Evolutionary conservation across 2,888 invertebrate species (phyloP).

Genomic region (Ypsolopha sequella): DNA sequence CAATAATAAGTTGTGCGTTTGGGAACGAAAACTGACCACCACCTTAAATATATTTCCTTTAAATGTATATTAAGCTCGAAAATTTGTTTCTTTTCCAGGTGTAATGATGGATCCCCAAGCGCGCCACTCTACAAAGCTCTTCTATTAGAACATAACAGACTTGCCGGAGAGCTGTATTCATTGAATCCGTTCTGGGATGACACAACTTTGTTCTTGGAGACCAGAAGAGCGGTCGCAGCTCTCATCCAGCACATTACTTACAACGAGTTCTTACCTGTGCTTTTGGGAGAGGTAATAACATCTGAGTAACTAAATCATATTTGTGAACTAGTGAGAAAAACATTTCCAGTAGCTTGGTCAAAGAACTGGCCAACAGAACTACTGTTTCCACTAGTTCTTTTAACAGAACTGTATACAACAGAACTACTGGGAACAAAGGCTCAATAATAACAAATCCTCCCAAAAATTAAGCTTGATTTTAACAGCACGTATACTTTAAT

Average conservation of each 20-base stretch:
- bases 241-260: conserved; percentile 88
- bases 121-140: conserved; percentile 81
- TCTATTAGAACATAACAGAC: conserved; percentile 83
- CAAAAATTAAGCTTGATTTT: too few relatives aligned
- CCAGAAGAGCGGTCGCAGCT: conserved; percentile 80
- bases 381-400: too few relatives aligned
- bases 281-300: conserved; percentile 77
- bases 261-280: conserved; percentile 84
- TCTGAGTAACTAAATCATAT: neutral
- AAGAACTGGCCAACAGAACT: too few relatives aligned
- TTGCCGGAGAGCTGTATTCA: conserved; percentile 76
- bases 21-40: too few relatives aligned
- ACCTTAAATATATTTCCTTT: neutral
- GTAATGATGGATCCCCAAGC: conserved; percentile 74
- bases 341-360: too few relatives aligned
- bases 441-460: too few relatives aligned
- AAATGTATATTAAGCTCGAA: too few relatives aligned
- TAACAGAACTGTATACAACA: too few relatives aligned
- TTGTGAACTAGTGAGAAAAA: too few relatives aligned
- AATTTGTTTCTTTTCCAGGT: conserved; percentile 32
- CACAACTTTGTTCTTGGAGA: conserved; percentile 80
- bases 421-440: too few relatives aligned
- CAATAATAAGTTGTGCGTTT: too few relatives aligned
- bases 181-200: conserved; percentile 87
- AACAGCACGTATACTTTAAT: too few relatives aligned